Conservation (phyloP, 2,113 vertebrate species). For the Myodes glareolus region DNA sequence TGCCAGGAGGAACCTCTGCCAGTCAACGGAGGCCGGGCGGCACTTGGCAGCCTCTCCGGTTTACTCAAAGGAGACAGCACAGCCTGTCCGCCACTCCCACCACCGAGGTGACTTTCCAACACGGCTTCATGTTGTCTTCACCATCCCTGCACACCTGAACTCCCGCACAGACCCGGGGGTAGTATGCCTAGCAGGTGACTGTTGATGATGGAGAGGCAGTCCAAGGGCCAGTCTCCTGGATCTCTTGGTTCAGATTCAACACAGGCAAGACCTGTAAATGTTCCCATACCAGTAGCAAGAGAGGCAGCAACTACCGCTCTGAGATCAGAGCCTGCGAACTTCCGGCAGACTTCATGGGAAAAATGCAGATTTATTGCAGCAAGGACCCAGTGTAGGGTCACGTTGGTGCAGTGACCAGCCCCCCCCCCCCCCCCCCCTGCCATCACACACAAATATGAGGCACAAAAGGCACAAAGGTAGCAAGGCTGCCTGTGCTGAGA, state of each 20-base stretch:
- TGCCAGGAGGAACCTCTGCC: not conserved
- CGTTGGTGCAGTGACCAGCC: no score
- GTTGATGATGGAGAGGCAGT: no score
- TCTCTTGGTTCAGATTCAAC: not conserved
- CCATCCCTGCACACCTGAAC: not conserved
- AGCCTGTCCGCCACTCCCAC: not conserved
- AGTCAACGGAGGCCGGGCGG: not conserved
- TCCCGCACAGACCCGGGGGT: not conserved
- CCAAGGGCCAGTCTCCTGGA: not conserved
- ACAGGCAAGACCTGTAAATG: not conserved
- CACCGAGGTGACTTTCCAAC: no score
- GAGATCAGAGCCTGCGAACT: not conserved
- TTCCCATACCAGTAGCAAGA: not conserved
- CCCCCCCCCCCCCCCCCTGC: rapidly evolving
- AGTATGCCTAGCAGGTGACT: not conserved
- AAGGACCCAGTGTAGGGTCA: no score
- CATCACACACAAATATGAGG: not conserved
- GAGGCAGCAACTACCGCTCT: no score
- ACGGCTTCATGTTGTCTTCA: not conserved
- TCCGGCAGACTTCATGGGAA: no score
- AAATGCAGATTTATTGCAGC: no score
- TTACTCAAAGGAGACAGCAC: not conserved
- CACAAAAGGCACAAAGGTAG: not conserved
- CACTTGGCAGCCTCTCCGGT: not conserved
- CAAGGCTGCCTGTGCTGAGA: not conserved